Evolutionary conservation across 64 coral and sea anemone species (phyloP).

Genomic region (Actinia tenebrosa): DNA sequence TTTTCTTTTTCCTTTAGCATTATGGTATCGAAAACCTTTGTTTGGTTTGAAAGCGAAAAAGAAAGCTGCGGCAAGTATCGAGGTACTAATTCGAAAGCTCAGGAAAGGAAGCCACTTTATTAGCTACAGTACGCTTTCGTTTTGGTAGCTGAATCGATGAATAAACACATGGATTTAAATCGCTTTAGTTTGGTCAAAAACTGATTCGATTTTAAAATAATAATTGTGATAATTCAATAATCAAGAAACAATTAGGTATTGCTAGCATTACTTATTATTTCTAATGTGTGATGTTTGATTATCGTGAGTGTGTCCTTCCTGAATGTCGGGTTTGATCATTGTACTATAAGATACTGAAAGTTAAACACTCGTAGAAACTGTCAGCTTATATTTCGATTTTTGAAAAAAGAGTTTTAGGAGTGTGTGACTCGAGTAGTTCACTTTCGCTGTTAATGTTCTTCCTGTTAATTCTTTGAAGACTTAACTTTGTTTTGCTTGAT

Average conservation of each 20-base stretch:
- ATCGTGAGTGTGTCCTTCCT: not conserved
- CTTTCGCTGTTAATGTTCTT: not conserved
- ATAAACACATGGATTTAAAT: not conserved
- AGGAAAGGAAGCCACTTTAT: not conserved
- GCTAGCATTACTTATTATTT: not conserved
- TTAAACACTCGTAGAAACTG: not conserved
- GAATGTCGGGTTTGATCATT: not conserved
- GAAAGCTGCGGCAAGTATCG: not conserved
- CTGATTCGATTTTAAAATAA: not conserved
- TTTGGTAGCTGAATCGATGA: not conserved
- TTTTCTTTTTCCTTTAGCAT: not conserved
- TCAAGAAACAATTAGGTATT: not conserved
- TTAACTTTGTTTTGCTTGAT: not conserved
- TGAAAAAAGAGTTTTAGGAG: not conserved
- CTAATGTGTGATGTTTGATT: no score
- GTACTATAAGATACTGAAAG: not conserved
- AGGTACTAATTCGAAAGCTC: not conserved
- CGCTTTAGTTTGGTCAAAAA: not conserved
- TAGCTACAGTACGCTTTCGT: slow-evolving; percentile 6
- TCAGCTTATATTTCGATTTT: not conserved
- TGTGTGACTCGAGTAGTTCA: not conserved
- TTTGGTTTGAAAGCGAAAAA: slow-evolving; percentile 5
- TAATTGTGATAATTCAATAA: not conserved
- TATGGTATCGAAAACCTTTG: not conserved
- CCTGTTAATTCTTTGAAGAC: not conserved